Conservation (phyloP, 2,113 vertebrate species). For the Coryphaenoides rupestris region DNA sequence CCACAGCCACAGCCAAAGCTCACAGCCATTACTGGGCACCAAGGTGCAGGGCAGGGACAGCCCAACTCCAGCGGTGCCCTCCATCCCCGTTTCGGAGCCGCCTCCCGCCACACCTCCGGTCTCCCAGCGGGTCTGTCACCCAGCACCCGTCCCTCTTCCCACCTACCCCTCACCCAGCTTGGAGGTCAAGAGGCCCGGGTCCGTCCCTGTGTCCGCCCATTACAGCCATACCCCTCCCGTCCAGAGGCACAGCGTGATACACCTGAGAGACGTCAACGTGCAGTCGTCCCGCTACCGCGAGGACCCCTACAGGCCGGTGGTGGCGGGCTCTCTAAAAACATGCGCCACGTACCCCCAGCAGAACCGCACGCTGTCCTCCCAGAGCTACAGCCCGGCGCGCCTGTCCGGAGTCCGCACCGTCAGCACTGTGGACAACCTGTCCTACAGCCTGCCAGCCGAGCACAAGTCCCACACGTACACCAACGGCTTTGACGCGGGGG, state of each 20-base stretch:
- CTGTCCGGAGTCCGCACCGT: conserved; percentile 83
- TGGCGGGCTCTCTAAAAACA: conserved; percentile 89
- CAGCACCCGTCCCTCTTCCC: conserved; percentile 33
- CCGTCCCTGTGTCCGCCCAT: conserved; percentile 83
- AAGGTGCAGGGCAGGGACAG: conserved; percentile 86
- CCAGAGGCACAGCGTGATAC: conserved; percentile 93
- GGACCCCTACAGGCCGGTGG: conserved; percentile 81
- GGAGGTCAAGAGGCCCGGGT: conserved; percentile 77
- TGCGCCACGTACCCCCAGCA: conserved; percentile 98
- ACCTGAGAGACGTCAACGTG: conserved; percentile 85
- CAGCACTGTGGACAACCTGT: conserved; percentile 81
- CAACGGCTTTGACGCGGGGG: conserved; percentile 83
- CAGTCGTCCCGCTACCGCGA: conserved; percentile 85
- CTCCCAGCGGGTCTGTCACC: conserved; percentile 48
- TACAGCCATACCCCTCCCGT: conserved; percentile 93
- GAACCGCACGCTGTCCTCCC: conserved; percentile 93
- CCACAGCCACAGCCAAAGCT: conserved; percentile 10
- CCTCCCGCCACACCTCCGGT: conserved; percentile 52
- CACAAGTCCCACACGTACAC: conserved; percentile 95
- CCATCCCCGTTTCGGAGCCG: conserved; percentile 44
- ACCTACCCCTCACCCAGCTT: conserved; percentile 74
- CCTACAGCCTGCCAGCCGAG: conserved; percentile 83
- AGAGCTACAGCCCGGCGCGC: conserved; percentile 92
- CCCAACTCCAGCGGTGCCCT: conserved; percentile 69
- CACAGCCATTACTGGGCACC: conserved; percentile 64